Evolutionary conservation across 1,140 invertebrate genomes (phyloP), one percentile per base, ranked within the genome.

Genomic region (Drosophila sp.): DNA sequence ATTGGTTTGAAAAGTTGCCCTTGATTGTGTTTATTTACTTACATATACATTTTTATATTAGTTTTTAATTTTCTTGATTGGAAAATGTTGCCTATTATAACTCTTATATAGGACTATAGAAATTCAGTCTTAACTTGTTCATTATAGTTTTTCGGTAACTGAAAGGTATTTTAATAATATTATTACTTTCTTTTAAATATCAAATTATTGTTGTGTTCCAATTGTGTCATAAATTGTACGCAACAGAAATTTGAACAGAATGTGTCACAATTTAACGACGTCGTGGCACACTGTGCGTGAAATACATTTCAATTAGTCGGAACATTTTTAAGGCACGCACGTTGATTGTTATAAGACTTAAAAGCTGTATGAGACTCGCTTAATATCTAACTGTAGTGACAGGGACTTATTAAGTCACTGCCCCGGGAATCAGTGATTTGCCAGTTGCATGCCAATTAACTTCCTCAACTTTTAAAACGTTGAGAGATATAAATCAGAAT

Each of bases 391-490:
- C 71, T 78, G 59, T 72, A 56, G 41, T 41, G 65, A 32, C 34
- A 61, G 21, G 61, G 64, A 67, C 78, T 72, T 65, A 80, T 70
- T 48, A 78, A 75, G 71, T 69, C 71, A 81, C 56, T 82, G 38
- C 71, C 63, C 62, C 51, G 53, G 14, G 14, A 18, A 13, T 27
- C 9, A 25, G 38, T 34, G 25, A 48, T 36, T 62, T 14, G 8
- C 29, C 29, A 53, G 50, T 16, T 53, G 83, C 65, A 87, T 87
- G 65, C 65, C 65, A 87, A 87, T 87, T 70, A 77, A 89, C 79
- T 87, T 87, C 83, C 83, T 89, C 51, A 59, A 80, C 13, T 29
- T 43, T 38, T 43, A 5, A 16, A 58, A 2, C 29, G n/a, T 9
- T 16, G 38, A 57, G 13, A 59, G 43, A 82, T 56, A 58, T 45